phyloP scores from a whole-genome alignment of 2,797 vertebrate genomes.

The Apogon hyalosoma region DNA sequence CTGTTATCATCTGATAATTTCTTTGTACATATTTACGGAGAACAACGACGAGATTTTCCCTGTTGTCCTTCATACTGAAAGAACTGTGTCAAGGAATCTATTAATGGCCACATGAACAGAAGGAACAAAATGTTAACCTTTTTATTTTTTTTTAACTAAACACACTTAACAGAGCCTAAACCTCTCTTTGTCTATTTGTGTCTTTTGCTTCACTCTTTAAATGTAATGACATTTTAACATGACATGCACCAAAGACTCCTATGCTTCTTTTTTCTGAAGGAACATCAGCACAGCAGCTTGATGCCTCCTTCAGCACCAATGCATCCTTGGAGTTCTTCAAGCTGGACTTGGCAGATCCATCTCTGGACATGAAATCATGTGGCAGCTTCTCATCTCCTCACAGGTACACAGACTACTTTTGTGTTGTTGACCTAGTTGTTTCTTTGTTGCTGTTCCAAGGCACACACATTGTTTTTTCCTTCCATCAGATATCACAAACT shows the following conservation, averaged over 20 bases:
- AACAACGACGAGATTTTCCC: too few relatives aligned
- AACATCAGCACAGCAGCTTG: slow-evolving; percentile 97
- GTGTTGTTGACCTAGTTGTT: neutral
- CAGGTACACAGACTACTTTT: slow-evolving; percentile 80
- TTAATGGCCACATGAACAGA: too few relatives aligned
- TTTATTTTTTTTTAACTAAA: too few relatives aligned
- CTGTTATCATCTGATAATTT: too few relatives aligned
- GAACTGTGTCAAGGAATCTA: too few relatives aligned
- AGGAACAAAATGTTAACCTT: too few relatives aligned
- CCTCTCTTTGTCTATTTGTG: too few relatives aligned
- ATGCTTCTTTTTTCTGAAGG: slow-evolving; percentile 77
- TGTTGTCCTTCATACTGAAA: too few relatives aligned
- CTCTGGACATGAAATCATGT: slow-evolving; percentile 93
- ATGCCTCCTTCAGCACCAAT: slow-evolving; percentile 96
- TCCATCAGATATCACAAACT: slow-evolving; percentile 93
- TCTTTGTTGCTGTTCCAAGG: neutral
- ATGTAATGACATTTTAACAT: too few relatives aligned
- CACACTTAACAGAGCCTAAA: too few relatives aligned
- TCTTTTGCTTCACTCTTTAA: too few relatives aligned
- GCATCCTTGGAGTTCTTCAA: slow-evolving; percentile 97
- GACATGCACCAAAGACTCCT: neutral
- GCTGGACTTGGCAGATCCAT: slow-evolving; percentile 91
- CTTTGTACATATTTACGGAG: too few relatives aligned
- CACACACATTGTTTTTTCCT: neutral
- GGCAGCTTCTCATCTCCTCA: slow-evolving; percentile 91